Base-by-base conservation (phyloP, 2,113 vertebrate species). In the Mastomys coucha region DNA sequence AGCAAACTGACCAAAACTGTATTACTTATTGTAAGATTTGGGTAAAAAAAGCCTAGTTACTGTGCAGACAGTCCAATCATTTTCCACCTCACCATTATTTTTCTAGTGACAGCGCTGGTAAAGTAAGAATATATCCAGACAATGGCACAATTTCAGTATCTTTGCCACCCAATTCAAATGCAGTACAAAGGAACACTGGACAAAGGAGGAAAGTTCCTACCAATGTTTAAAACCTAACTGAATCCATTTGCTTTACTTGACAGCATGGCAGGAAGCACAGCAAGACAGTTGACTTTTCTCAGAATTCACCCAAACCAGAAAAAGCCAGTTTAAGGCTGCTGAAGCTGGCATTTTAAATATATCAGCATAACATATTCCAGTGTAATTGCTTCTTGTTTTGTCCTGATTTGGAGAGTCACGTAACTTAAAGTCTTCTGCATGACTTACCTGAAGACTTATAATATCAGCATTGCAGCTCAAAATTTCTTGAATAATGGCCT, bases 401-500 rank as follows among this genome's bases (percentile, higher is more conserved):
- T 77, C 33, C 92, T 89, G 63, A 53, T 2, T 84, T 60, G 22
- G n/a, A 63, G n/a, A 89, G 73, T 90, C 73, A 33, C 60, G 28
- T 36, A 88, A 72, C 88, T 92, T 92, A 88, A 91, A 93, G 31
- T 91, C 19, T 77, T 90, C 70, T 67, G 6, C 31, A 51, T 76
- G 63, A 97, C 98, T 99, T 98, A 99, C 99, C 99, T 99, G 99
- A 98, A 99, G 99, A 97, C 99, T 99, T 98, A 99, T 99, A 98
- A 99, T 99, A 98, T 99, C 99, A 88, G 99, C 99, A 94, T 99
- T 99, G 98, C 99, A 99, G 98, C 98, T 99, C 97, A 99, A 96
- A 97, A 99, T 99, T 98, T 99, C 99, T 98, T 99, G 99, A 98
- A 99, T 99, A 98, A 99, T 99, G 98, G 99, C 99, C 98, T 99